Evolutionary conservation across 2,113 vertebrate genomes (phyloP).

Genomic region (Mugil cephalus): DNA sequence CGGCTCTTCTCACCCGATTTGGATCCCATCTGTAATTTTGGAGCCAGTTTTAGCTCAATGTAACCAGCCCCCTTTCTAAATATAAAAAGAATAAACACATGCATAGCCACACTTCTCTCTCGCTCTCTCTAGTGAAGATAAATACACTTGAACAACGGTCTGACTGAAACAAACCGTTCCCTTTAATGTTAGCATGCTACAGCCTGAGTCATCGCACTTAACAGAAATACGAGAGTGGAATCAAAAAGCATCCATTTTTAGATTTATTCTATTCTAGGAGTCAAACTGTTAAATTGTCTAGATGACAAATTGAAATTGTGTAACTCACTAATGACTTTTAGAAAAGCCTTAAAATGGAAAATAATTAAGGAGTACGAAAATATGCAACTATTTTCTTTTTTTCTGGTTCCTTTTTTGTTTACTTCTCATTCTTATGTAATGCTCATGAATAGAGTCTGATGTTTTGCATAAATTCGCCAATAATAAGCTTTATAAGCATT

Average conservation of each 20-base stretch:
- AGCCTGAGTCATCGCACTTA: neutral
- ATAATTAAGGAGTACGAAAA: too few relatives aligned
- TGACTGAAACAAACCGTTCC: conserved; percentile 2
- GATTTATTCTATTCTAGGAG: too few relatives aligned
- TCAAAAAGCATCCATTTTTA: conserved; percentile 3
- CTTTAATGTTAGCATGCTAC: neutral
- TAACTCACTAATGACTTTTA: too few relatives aligned
- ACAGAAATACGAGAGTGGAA: neutral
- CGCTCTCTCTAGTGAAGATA: conserved; percentile 13
- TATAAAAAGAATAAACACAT: conserved; percentile 65
- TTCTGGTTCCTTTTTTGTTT: too few relatives aligned
- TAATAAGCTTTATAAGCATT: too few relatives aligned
- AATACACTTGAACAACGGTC: conserved; percentile 15
- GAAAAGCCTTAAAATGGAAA: too few relatives aligned
- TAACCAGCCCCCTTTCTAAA: conserved; percentile 57
- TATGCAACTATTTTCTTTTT: too few relatives aligned
- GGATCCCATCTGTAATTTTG: conserved; percentile 73
- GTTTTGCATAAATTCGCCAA: too few relatives aligned
- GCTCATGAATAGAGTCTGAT: too few relatives aligned
- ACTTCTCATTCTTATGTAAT: too few relatives aligned
- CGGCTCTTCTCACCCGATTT: conserved; percentile 48
- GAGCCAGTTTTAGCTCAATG: conserved; percentile 70
- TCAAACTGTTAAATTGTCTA: too few relatives aligned
- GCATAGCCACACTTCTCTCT: conserved; percentile 32
- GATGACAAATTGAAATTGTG: too few relatives aligned